A percentile compares a stretch with the other conserved stretches of the same genome.
Conservation (phyloP, 2,888 invertebrate genomes). For the Sphaerophoria taeniata region DNA sequence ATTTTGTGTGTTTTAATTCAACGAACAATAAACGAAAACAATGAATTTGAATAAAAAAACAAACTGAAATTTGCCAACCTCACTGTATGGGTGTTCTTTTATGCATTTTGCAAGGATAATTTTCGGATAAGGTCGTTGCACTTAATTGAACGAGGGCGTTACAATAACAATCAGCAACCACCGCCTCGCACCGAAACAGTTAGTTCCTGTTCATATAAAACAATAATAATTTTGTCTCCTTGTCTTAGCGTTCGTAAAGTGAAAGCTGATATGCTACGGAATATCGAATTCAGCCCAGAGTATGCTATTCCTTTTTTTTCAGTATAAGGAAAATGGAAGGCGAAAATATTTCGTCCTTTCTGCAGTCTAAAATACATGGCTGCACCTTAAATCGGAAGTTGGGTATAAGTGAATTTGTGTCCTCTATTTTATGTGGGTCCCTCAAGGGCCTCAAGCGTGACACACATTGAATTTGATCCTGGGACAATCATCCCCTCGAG, state of each 20-base stretch:
- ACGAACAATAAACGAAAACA: no score
- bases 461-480: constrained; percentile 42
- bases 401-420: constrained; percentile 48
- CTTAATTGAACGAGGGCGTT: constrained; percentile 49
- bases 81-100: no score
- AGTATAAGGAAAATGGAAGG: not conserved
- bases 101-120: constrained; percentile 23
- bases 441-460: constrained; percentile 47
- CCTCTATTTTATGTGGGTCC: constrained; percentile 18
- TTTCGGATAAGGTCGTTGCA: constrained; percentile 34
- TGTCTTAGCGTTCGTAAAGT: constrained; percentile 21
- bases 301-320: constrained; percentile 16
- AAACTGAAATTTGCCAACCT: no score
- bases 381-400: constrained; percentile 53
- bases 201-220: not conserved
- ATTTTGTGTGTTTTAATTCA: no score
- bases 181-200: constrained; percentile 4
- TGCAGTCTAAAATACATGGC: no score
- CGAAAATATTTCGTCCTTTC: constrained; percentile 34
- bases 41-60: no score
- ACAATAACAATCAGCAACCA: constrained; percentile 48
- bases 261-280: constrained; percentile 51
- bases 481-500: constrained; percentile 16
- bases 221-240: constrained; percentile 54
- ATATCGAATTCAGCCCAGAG: constrained; percentile 40